phyloP scores from a whole-genome alignment of 92 coral and sea anemone genomes.

The Pocillopora grandis region DNA sequence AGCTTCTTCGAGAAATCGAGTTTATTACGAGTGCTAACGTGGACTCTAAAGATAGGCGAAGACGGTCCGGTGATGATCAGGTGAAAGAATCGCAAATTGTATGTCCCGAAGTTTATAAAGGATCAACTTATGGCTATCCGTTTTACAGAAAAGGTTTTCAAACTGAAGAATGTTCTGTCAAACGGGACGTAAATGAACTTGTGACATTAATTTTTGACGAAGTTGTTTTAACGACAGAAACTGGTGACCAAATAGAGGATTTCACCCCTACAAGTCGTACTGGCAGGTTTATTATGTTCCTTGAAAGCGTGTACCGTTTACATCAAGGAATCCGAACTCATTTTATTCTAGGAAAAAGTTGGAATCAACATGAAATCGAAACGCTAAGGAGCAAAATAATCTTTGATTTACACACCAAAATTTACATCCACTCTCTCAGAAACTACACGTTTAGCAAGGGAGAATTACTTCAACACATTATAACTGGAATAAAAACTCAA shows the following conservation, averaged over 20 bases:
- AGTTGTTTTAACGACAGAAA: conserved; percentile 37
- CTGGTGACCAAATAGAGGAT: conserved; percentile 30
- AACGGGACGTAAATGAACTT: conserved; percentile 45
- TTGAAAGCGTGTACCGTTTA: conserved; percentile 42
- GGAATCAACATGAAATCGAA: conserved; percentile 19
- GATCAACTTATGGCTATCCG: conserved; percentile 81
- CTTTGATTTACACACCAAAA: neutral
- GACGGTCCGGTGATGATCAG: conserved; percentile 30
- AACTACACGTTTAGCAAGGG: conserved; percentile 24
- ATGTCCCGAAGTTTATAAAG: conserved; percentile 83
- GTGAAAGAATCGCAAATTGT: conserved; percentile 48
- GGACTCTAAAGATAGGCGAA: conserved; percentile 10
- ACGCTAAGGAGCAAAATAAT: neutral
- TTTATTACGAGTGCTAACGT: conserved; percentile 51
- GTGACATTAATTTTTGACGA: conserved; percentile 84
- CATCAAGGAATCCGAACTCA: conserved; percentile 42
- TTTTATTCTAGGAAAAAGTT: conserved; percentile 44
- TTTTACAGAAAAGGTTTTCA: conserved; percentile 82
- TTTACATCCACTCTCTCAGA: conserved; percentile 6
- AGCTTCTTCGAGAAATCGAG: conserved; percentile 74
- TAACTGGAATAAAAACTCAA: conserved; percentile 61
- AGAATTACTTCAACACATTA: conserved; percentile 50
- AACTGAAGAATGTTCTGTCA: conserved; percentile 54
- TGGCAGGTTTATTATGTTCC: conserved; percentile 25
- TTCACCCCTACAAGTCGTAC: conserved; percentile 25